Evolutionary conservation across 2,888 invertebrate genomes (phyloP).

Genomic region (Pelosia muscerda): DNA sequence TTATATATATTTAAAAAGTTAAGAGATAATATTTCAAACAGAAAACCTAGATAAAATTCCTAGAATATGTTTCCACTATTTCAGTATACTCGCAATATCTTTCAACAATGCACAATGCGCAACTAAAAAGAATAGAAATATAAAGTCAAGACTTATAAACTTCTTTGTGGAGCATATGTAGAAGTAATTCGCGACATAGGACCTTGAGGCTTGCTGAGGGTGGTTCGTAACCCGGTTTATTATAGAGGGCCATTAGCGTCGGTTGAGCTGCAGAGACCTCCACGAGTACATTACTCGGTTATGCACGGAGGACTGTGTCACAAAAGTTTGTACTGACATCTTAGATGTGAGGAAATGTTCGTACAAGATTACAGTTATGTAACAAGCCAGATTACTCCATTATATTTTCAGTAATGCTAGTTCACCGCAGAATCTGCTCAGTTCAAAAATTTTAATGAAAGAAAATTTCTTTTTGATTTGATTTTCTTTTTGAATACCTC

Average conservation of each 20-base stretch:
- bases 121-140: not conserved
- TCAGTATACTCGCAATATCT: not conserved
- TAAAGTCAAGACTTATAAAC: constrained; percentile 7
- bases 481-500: too few species aligned
- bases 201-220: constrained; percentile 26
- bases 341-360: not conserved
- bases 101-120: not conserved
- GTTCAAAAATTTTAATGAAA: too few species aligned
- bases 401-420: not conserved
- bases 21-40: not conserved
- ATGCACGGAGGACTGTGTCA: constrained; percentile 24
- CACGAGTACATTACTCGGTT: constrained; percentile 33
- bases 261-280: constrained; percentile 17
- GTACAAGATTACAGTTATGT: not conserved
- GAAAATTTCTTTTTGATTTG: too few species aligned
- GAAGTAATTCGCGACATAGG: constrained; percentile 23
- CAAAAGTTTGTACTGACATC: constrained; percentile 28
- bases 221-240: constrained; percentile 24
- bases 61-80: not conserved
- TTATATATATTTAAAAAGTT: not conserved
- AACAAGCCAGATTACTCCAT: not conserved
- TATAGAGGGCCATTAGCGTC: constrained; percentile 18
- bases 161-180: constrained; percentile 18
- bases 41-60: not conserved
- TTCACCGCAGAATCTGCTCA: not conserved